phyloP scores from a whole-genome alignment of 1,140 invertebrate species.

The Drosophila pachea region DNA sequence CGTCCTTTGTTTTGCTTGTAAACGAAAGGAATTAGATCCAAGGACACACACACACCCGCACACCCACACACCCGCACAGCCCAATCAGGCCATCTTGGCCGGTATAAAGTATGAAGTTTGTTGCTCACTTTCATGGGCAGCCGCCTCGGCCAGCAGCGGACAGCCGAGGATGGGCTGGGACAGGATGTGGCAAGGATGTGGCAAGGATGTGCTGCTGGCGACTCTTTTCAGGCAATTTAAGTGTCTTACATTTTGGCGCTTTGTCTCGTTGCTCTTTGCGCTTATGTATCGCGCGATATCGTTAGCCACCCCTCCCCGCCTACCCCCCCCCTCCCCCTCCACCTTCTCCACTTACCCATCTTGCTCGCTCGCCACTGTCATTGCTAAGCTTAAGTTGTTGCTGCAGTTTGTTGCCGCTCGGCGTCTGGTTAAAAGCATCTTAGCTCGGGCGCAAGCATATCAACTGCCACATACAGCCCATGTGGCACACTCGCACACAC shows the following conservation, averaged over 20 bases:
- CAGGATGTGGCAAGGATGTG: too few species aligned
- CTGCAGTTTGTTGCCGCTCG: slow-evolving; percentile 47
- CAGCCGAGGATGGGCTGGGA: background rate
- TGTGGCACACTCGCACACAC: background rate
- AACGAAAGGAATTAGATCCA: too few species aligned
- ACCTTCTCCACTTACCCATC: too few species aligned
- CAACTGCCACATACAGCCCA: slow-evolving; percentile 40
- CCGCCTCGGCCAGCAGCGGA: slow-evolving; percentile 49
- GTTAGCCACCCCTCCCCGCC: background rate
- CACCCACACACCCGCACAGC: slow-evolving; percentile 1
- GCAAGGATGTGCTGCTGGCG: slow-evolving; percentile 26
- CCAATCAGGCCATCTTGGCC: slow-evolving; percentile 12
- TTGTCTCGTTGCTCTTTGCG: slow-evolving; percentile 62
- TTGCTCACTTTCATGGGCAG: slow-evolving; percentile 74
- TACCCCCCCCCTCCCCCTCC: too few species aligned
- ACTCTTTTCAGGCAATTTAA: slow-evolving; percentile 74
- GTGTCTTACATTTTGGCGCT: slow-evolving; percentile 73
- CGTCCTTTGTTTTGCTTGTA: background rate
- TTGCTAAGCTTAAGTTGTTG: slow-evolving; percentile 71
- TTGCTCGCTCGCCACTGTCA: slow-evolving; percentile 55
- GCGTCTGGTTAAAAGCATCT: slow-evolving; percentile 65
- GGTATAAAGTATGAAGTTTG: slow-evolving; percentile 75
- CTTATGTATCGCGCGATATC: slow-evolving; percentile 42
- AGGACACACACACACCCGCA: background rate
- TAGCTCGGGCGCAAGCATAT: slow-evolving; percentile 46